Evolutionary conservation across 2,113 vertebrate species (phyloP).

Genomic region (Atrichornis clamosus): DNA sequence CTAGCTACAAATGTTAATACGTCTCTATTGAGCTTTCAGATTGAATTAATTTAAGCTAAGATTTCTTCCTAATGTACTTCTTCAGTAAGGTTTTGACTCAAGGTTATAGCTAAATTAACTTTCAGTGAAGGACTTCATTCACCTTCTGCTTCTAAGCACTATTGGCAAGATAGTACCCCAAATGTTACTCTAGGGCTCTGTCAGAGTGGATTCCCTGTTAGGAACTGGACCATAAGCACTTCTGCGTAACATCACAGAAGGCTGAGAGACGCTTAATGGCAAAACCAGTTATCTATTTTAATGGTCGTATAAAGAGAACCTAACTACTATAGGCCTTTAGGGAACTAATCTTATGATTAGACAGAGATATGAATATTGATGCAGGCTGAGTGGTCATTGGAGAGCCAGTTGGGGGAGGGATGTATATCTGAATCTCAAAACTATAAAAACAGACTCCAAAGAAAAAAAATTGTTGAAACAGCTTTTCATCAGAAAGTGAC

Average conservation of each 20-base stretch:
- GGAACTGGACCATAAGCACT: not conserved
- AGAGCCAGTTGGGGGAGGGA: not conserved
- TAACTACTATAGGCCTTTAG: not conserved
- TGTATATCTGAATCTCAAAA: not conserved
- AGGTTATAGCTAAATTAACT: constrained; percentile 44
- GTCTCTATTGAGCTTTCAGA: constrained; percentile 19
- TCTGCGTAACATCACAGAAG: not conserved
- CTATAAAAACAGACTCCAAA: not conserved
- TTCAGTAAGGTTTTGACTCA: constrained; percentile 12
- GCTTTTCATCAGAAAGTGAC: not conserved
- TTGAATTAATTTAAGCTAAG: constrained; percentile 35
- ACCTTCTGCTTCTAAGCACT: not conserved
- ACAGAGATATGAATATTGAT: not conserved
- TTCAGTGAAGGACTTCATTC: not conserved
- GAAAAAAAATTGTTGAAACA: not conserved
- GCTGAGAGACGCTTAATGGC: not conserved
- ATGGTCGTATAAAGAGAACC: not conserved
- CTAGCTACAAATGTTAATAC: not conserved
- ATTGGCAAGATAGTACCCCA: not conserved
- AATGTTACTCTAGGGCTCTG: not conserved
- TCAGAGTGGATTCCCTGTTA: not conserved
- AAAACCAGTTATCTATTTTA: constrained; percentile 14
- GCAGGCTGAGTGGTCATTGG: not conserved
- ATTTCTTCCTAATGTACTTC: constrained; percentile 36
- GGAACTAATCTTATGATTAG: not conserved